Conservation (phyloP, 2,888 invertebrate species). For the Aelia acuminata region DNA sequence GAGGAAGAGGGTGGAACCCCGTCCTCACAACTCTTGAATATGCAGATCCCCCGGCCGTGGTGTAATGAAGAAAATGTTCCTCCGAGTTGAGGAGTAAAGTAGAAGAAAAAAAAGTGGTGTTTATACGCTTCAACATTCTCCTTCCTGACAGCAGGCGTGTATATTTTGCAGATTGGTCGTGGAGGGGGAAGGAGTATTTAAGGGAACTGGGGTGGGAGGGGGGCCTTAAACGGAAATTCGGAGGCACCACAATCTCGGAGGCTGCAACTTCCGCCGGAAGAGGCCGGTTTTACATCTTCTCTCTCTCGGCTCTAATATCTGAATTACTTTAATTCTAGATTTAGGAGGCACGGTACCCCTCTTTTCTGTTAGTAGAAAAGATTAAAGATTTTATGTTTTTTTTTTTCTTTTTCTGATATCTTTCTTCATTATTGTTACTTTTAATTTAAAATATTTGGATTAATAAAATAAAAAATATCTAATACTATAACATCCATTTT, state of each 20-base stretch:
- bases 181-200: conserved; percentile 31
- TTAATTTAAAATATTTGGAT: neutral
- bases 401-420: neutral
- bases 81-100: neutral
- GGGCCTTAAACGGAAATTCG: conserved; percentile 38
- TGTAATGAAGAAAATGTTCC: conserved; percentile 56
- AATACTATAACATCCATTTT: too few relatives aligned
- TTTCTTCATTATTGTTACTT: neutral
- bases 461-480: too few relatives aligned
- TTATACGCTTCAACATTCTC: conserved; percentile 57
- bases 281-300: conserved; percentile 48
- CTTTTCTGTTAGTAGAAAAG: neutral
- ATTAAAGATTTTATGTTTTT: neutral
- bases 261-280: conserved; percentile 42
- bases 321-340: conserved; percentile 56
- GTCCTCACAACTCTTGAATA: conserved; percentile 52
- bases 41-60: conserved; percentile 45
- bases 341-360: neutral
- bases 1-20: conserved; percentile 28
- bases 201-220: neutral
- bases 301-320: conserved; percentile 28
- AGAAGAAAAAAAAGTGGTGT: conserved; percentile 41
- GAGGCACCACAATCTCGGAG: conserved; percentile 48
- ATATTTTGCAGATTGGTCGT: conserved; percentile 47
- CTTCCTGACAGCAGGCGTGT: conserved; percentile 48